phyloP scores from a whole-genome alignment of 2,888 invertebrate genomes.

The Nowickia ferox region DNA sequence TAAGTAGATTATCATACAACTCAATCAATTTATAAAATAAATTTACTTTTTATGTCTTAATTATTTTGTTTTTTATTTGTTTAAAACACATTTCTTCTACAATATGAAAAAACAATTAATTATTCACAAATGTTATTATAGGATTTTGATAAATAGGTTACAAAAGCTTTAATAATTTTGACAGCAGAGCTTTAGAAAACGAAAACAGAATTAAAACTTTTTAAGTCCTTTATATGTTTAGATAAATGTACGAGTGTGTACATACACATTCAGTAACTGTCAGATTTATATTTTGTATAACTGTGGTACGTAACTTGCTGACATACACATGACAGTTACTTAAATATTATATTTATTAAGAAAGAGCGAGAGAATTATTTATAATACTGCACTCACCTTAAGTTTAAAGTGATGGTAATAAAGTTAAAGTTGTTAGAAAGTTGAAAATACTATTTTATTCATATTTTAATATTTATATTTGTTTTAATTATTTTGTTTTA shows the following conservation, averaged over 20 bases:
- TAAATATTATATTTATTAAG: conserved; percentile 10
- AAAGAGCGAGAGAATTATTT: background rate
- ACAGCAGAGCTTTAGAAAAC: too few species aligned
- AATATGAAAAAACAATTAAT: too few species aligned
- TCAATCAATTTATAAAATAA: too few species aligned
- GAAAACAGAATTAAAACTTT: too few species aligned
- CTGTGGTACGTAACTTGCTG: background rate
- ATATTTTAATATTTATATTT: conserved; percentile 13
- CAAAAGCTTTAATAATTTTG: too few species aligned
- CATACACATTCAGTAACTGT: background rate
- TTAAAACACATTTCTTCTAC: too few species aligned
- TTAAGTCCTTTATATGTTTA: background rate
- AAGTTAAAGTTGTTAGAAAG: background rate
- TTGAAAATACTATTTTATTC: background rate
- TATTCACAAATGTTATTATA: too few species aligned
- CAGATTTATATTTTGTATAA: background rate
- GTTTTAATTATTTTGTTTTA: conserved; percentile 7
- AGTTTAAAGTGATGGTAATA: background rate
- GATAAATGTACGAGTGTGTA: background rate
- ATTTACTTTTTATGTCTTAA: too few species aligned
- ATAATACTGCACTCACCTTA: conserved; percentile 24
- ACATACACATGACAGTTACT: background rate
- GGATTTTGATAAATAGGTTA: too few species aligned
- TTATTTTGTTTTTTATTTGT: too few species aligned
- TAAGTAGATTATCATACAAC: too few species aligned